Conservation (phyloP, 2,888 invertebrate species). For the Acleris literana region DNA sequence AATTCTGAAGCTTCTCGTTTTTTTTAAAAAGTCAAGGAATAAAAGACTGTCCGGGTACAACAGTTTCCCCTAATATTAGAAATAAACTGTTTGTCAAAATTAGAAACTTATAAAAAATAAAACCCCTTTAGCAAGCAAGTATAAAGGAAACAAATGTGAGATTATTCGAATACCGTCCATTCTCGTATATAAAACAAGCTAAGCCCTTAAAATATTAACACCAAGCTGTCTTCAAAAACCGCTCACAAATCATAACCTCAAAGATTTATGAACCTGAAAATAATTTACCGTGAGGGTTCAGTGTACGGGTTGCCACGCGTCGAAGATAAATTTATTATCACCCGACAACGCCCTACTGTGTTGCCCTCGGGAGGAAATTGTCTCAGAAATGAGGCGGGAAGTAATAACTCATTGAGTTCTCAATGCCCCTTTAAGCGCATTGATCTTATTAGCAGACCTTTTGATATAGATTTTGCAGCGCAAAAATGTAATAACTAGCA, state of each 20-base stretch:
- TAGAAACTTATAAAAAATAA: too few species aligned
- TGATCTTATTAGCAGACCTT: slow-evolving; percentile 59
- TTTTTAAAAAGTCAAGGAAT: too few species aligned
- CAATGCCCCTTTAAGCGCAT: slow-evolving; percentile 63
- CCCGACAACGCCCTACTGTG: slow-evolving; percentile 64
- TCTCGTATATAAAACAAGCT: slow-evolving; percentile 3
- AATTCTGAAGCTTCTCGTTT: too few species aligned
- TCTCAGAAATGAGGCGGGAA: slow-evolving; percentile 71
- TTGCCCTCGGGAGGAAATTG: slow-evolving; percentile 74
- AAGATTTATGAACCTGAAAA: slow-evolving; percentile 34
- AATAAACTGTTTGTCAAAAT: too few species aligned
- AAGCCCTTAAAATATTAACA: slow-evolving; percentile 28
- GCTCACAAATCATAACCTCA: slow-evolving; percentile 36
- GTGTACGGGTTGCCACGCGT: slow-evolving; percentile 47
- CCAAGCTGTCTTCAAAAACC: slow-evolving; percentile 20
- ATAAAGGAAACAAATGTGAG: not conserved
- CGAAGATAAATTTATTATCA: slow-evolving; percentile 69
- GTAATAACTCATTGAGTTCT: slow-evolving; percentile 69
- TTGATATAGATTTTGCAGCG: slow-evolving; percentile 28
- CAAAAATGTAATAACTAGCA: slow-evolving; percentile 1
- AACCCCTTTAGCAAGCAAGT: not conserved
- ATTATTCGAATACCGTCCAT: not conserved
- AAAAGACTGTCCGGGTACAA: too few species aligned
- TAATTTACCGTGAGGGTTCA: slow-evolving; percentile 39
- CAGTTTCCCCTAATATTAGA: too few species aligned